Percentiles rank a stretch among this genome's conserved stretches.
Conservation (phyloP, 2,797 vertebrate species). For the Nyctibius grandis region DNA sequence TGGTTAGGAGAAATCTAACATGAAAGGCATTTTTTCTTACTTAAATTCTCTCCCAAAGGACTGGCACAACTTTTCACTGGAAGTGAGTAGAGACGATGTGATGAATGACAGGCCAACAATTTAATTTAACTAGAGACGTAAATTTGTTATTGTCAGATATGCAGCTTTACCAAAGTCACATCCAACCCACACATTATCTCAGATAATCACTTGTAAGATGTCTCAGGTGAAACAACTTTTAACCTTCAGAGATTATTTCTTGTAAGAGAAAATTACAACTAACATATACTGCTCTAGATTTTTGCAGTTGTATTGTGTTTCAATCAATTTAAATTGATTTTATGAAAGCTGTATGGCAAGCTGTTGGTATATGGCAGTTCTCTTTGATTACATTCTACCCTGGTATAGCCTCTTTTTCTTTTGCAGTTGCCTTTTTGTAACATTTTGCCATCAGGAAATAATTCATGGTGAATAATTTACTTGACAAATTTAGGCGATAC, state of each 20-base stretch:
- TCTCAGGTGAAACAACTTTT: constrained; percentile 10
- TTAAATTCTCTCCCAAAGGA: neutral
- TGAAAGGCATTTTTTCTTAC: neutral
- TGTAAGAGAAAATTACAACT: constrained; percentile 5
- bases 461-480: neutral
- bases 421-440: neutral
- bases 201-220: neutral
- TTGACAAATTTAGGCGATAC: neutral
- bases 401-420: neutral
- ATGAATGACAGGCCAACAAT: neutral
- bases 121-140: neutral
- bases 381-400: neutral
- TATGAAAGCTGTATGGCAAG: neutral
- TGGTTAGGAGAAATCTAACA: neutral
- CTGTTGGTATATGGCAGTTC: neutral
- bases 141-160: constrained; percentile 5
- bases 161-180: neutral
- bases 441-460: neutral
- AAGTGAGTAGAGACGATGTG: neutral
- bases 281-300: neutral
- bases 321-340: neutral
- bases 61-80: neutral
- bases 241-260: neutral
- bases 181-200: neutral
- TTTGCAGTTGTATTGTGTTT: neutral